Conservation (phyloP, 2,113 vertebrate genomes). For the Chelonoidis abingdonii region DNA sequence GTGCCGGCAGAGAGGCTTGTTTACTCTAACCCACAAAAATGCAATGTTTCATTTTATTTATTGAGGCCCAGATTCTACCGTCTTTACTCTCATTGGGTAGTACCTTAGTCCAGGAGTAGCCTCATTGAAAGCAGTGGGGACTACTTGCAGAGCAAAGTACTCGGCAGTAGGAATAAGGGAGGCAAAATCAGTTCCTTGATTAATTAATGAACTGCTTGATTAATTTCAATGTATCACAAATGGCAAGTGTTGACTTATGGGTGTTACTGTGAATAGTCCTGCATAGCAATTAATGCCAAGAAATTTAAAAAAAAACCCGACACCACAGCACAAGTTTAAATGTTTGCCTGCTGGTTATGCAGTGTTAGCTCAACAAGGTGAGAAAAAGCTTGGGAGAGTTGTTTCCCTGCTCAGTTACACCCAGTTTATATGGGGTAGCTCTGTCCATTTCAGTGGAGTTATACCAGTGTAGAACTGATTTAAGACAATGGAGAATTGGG, state of each 20-base stretch:
- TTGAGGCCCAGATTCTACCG: conserved; percentile 17
- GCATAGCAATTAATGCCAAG: background rate
- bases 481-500: background rate
- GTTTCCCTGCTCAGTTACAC: background rate
- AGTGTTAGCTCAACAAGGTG: background rate
- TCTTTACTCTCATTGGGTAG: background rate
- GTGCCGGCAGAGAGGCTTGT: conserved; percentile 13
- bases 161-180: background rate
- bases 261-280: background rate
- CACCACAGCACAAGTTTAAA: background rate
- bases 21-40: conserved; percentile 7
- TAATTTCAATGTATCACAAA: background rate
- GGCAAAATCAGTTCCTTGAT: background rate
- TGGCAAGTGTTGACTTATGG: background rate
- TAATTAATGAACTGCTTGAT: background rate
- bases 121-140: background rate
- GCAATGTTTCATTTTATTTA: background rate
- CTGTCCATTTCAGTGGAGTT: background rate
- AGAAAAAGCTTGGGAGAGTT: conserved; percentile 14
- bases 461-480: background rate
- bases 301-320: background rate
- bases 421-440: background rate
- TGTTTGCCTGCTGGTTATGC: conserved; percentile 40
- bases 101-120: background rate
- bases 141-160: background rate